Evolutionary conservation across 2,113 vertebrate genomes (phyloP), one percentile per base, ranked within the genome.

Genomic region (Dasyornis broadbenti): DNA sequence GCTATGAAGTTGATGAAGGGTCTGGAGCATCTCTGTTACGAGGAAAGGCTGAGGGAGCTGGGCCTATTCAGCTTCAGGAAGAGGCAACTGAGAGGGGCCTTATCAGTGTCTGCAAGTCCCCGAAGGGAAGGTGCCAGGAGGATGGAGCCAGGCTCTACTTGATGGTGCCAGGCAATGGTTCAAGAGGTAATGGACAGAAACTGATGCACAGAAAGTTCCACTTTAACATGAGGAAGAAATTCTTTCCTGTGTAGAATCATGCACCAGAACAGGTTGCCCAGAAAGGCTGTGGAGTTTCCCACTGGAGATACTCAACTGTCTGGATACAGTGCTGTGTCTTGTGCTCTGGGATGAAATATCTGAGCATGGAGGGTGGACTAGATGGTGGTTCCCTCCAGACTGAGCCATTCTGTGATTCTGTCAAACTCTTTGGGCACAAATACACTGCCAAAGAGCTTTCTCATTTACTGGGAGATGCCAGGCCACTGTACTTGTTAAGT

Each of bases 1-100:
- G 11, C 1, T 14, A 18, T 1, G 5, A 22, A 57, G 14, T 18
- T 49, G 23, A 18, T 5, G 3, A 7, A 37, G n/a, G 26, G 19
- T 22, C 3, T 24, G 23, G 14, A 52, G 11, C 37, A 35, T 19
- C 30, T 42, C 4, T n/a, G 23, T 50, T 19, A 49, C 2, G 15
- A 60, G 53, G 19, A n/a, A 59, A 40, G 35, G 44, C 44, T 49
- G 44, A 50, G 54, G 39, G 15, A 50, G 15, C 2, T n/a, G 31
- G 14, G 19, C 5, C 65, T 9, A 4, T n/a, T 60, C 54, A 50
- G 24, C 44, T 30, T 42, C 7, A 6, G 9, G 30, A 27, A 59
- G 7, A 28, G 44, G 28, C 7, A 40, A 5, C 30, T 59, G 53
- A 50, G 30, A 49, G 7, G 7, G 11, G 37, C 7, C 28, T 50